Base-by-base conservation (phyloP, 2,888 invertebrate species). In the Diarsia brunnea region DNA sequence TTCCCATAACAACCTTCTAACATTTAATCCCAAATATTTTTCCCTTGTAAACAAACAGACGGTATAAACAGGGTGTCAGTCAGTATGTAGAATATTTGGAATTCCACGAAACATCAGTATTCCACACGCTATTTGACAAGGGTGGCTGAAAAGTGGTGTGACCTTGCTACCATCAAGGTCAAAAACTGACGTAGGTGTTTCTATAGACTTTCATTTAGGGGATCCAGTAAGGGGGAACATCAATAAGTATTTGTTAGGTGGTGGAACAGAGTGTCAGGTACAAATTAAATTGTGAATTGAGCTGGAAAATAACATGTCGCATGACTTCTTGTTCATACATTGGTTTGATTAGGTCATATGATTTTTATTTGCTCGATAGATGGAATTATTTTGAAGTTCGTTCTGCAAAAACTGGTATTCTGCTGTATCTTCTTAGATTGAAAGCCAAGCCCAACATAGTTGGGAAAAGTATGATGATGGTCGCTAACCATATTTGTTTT, bases 51-150 rank as follows among this genome's bases (percentile, higher is more conserved):
- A 58, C 45, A 76, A 63, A 82, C 61, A 55, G 8, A 12, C 16
- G n/a, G 43, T 63, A 53, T 61, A 31, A 69, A 65, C 38, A 47
- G 47, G 19, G 16, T 69, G 60, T 77, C 58, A 76, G 55, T 47
- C 11, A 47, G n/a, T 38, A 55, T 58, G 63, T 53, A 51, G 11
- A 66, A 72, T 72, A 73, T 72, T 69, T 14, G 53, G 49, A 12
- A 60, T 73, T 83, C 64, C 45, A 45, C 60, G 49, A 71, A 83
- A 11, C 38, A 24, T 63, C 49, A 60, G 64, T 31, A 60, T 66
- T 45, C 4, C 45, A 58, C 66, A 69, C 73, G 68, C 45, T 69
- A 61, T 79, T 64, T 72, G 72, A 38, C 38, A 53, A 69, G 84
- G 84, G 72, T 69, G 47, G 53, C 14, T 27, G 24, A 61, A 78